These are phyloP conservation scores for Calcarius lapponicus DNA, from an alignment of 2,797 vertebrate species.

Conservation along the genomic window DNA sequence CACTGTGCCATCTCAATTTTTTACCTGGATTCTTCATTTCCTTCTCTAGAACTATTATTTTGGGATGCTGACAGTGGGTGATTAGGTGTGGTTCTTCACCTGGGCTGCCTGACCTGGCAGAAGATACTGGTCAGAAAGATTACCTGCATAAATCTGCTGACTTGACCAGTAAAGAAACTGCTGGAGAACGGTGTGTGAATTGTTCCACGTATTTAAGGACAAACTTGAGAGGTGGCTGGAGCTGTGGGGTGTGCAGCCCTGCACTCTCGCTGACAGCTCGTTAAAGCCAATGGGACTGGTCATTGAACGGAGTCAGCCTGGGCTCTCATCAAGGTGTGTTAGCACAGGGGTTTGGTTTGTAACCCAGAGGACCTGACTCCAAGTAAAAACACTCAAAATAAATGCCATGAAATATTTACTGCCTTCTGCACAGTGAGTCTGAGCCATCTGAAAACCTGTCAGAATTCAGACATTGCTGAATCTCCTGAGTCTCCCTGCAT, in stretches of 20 bases:
- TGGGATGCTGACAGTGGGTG: not conserved
- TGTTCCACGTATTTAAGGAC: not conserved
- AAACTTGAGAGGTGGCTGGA: not conserved
- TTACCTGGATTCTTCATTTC: not conserved
- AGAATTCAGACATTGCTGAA: not conserved
- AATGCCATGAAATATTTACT: constrained; percentile 69
- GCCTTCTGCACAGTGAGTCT: not conserved
- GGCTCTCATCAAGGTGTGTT: not conserved
- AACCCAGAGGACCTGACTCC: not conserved
- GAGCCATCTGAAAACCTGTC: constrained; percentile 38
- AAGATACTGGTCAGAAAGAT: not conserved
- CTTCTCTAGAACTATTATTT: not conserved
- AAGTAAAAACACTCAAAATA: constrained; percentile 30
- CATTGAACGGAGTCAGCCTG: not conserved
- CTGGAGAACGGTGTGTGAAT: not conserved
- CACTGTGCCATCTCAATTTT: not conserved
- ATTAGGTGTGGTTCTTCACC: not conserved
- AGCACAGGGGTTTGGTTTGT: not conserved
- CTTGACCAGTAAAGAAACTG: not conserved
- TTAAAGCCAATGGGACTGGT: not conserved
- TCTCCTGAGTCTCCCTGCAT: not conserved
- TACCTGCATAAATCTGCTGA: not conserved
- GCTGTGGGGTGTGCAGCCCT: not conserved
- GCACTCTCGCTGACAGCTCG: rapidly evolving
- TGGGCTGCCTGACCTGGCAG: not conserved